phyloP scores from a whole-genome alignment of 2,113 vertebrate genomes.

The Myrmecobius fasciatus region DNA sequence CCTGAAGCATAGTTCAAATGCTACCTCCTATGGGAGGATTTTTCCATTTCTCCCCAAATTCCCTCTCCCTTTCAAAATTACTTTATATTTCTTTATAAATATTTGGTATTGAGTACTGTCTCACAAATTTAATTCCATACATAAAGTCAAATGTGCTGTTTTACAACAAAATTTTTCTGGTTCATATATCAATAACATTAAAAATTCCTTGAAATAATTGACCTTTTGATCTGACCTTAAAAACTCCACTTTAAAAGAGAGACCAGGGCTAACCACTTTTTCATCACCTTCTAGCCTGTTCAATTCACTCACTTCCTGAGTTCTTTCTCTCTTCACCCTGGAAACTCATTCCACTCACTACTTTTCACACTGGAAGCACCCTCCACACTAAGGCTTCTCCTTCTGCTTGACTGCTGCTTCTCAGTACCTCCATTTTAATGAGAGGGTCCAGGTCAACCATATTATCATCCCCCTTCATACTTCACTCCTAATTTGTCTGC shows the following conservation, averaged over 20 bases:
- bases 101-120: background rate
- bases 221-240: background rate
- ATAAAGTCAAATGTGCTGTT: background rate
- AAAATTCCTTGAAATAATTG: background rate
- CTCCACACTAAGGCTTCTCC: no score
- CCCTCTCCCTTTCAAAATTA: background rate
- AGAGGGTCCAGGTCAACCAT: no score
- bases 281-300: no score
- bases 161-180: background rate
- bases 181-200: background rate
- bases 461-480: no score
- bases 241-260: background rate
- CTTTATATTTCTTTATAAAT: background rate
- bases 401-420: no score
- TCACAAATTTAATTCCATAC: background rate
- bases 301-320: no score
- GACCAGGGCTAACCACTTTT: no score
- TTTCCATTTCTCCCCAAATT: background rate
- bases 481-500: no score
- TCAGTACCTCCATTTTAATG: no score
- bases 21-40: background rate
- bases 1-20: background rate
- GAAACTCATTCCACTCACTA: no score
- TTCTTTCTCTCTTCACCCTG: no score
- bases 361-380: no score